Base-by-base conservation (phyloP, 2,797 vertebrate species). In the Xiphorhynchus erythropygius region DNA sequence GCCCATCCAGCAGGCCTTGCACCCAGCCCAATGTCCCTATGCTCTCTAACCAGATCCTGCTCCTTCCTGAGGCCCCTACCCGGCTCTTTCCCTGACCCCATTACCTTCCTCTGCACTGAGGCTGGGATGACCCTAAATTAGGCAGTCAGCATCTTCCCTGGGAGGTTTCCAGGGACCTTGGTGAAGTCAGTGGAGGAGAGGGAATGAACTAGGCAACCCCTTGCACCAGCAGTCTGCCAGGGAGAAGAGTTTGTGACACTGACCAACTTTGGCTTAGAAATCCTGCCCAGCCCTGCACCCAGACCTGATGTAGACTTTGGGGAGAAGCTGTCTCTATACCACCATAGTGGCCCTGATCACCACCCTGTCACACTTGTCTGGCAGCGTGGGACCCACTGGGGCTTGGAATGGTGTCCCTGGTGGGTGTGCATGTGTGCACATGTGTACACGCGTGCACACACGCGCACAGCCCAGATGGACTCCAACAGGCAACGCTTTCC, bases 221-320 rank as follows among this genome's bases (percentile, higher is more conserved):
- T 60, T 7, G 2, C 18, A 49, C 53, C 4, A 1, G 64, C 23
- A 82, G 55, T 53, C 52, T 18, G 67, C 32, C 56, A 46, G 11
- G 33, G 15, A 87, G 35, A 9, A 67, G 4, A 7, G 14, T 49
- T 41, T 32, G 49, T 4, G 9, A 75, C 21, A 18, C 32, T 2
- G 0, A 39, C 30, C 0, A 0, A 47, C 52, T 30, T 74, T 13
- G 1, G 30, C 39, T 47, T 6, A 0, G 27, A 71, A 70, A 32
- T 87, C 46, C 65, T 52, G 56, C 52, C 46, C 8, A 2, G 75
- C 37, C 33, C 39, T 1, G 3, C 9, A 3, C 32, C 37, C 49
- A 63, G 37, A 63, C 4, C 18, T 33, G 27, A 52, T 37, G 55
- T 6, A 59, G 32, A 27, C 50, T 37, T 13, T 33, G 35, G 56